Evolutionary conservation across 2,797 vertebrate species (phyloP).

Genomic region (Eulemur mongoz): DNA sequence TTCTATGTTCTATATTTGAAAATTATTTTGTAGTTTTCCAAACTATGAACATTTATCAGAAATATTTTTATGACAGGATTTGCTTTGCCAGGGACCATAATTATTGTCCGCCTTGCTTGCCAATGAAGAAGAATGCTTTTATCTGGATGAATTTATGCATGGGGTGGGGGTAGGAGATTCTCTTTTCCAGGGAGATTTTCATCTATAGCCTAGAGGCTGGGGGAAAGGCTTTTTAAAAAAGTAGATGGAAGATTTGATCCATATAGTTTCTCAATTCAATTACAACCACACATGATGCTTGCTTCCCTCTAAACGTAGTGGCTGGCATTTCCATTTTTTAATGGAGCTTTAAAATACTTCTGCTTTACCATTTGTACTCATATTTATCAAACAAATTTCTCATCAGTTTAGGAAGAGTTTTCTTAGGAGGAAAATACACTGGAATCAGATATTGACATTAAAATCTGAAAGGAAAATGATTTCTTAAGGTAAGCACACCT

Average conservation of each 20-base stretch:
- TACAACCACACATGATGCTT: conserved; percentile 21
- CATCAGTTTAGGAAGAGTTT: neutral
- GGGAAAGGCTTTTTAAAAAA: conserved; percentile 68
- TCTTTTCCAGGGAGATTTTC: conserved; percentile 67
- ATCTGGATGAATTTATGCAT: conserved; percentile 49
- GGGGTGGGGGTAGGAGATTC: neutral
- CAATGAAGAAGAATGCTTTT: conserved; percentile 62
- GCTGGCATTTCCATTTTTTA: conserved; percentile 26
- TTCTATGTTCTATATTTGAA: conserved; percentile 40
- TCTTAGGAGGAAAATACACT: neutral
- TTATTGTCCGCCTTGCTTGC: conserved; percentile 64
- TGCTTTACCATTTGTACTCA: neutral
- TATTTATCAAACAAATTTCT: neutral
- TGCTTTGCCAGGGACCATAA: conserved; percentile 27
- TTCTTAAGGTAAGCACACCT: neutral
- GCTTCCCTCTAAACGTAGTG: conserved; percentile 53
- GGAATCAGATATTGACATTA: neutral
- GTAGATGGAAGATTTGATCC: conserved; percentile 72
- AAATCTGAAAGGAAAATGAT: conserved; percentile 34
- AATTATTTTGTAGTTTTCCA: conserved; percentile 66
- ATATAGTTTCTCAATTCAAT: conserved; percentile 62
- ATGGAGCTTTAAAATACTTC: conserved; percentile 5
- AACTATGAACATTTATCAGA: conserved; percentile 69
- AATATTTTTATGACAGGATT: conserved; percentile 63
- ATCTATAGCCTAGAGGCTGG: conserved; percentile 51